Percentiles rank a stretch among this genome's conserved stretches.
phyloP scores from a whole-genome alignment of 2,113 vertebrate genomes.

The Lepus timidus region DNA sequence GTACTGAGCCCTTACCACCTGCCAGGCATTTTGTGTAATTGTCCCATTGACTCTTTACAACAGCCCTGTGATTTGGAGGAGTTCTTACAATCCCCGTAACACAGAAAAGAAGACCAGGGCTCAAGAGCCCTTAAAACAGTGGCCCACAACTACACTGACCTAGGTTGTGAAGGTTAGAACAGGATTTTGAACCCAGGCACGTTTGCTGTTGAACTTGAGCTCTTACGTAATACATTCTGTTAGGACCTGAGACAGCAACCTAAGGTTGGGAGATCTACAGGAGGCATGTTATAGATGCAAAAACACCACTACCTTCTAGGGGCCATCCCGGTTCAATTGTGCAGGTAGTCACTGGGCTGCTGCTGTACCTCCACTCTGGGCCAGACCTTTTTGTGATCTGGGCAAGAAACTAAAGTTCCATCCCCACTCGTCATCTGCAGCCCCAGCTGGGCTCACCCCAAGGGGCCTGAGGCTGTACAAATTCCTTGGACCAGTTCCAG shows the following conservation, averaged over 20 bases:
- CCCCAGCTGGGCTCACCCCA: conserved; percentile 70
- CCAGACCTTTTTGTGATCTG: conserved; percentile 63
- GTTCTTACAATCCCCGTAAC: background rate
- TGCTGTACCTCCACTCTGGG: conserved; percentile 26
- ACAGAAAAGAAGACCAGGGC: conserved; percentile 10
- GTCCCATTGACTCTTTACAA: conserved; percentile 30
- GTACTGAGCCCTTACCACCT: background rate
- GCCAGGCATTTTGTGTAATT: background rate
- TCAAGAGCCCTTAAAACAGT: conserved; percentile 41
- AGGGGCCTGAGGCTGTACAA: conserved; percentile 63
- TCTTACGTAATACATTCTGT: conserved; percentile 9
- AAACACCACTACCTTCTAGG: conserved; percentile 34
- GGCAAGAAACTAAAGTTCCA: conserved; percentile 72
- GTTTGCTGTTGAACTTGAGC: conserved; percentile 42
- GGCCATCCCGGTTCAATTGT: conserved; percentile 59
- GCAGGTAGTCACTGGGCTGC: conserved; percentile 60
- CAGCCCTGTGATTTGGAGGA: background rate
- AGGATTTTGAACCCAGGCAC: conserved; percentile 19
- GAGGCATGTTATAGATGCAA: background rate
- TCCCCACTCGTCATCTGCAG: conserved; percentile 67
- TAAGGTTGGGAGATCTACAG: conserved; percentile 26
- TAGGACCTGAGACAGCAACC: background rate
- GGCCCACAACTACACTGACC: background rate
- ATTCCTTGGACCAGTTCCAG: conserved; percentile 74
- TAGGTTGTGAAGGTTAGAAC: background rate